These are phyloP conservation scores for Drosophila sulfurigaster DNA, from an alignment of 1,140 invertebrate species.

Conservation along the genomic window DNA sequence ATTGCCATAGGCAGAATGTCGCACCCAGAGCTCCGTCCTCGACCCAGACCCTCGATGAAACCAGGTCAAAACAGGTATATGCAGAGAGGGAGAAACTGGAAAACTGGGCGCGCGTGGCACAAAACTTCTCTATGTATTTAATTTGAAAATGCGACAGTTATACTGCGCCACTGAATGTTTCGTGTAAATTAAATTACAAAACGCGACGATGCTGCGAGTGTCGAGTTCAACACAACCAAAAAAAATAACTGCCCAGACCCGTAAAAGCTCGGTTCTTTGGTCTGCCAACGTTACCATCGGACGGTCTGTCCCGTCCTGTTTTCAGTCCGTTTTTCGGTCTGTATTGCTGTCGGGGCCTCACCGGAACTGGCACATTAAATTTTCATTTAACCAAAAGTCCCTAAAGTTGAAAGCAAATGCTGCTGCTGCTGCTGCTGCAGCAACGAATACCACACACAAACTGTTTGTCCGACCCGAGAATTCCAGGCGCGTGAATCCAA, in stretches of 20 bases:
- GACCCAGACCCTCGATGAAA: background rate
- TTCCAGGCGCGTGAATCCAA: conserved; percentile 16
- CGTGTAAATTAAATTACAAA: conserved; percentile 56
- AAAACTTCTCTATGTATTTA: conserved; percentile 52
- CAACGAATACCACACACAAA: conserved; percentile 29
- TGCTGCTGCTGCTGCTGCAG: conserved; percentile 13
- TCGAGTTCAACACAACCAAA: background rate
- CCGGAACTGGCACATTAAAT: conserved; percentile 55
- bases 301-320: background rate
- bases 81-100: background rate
- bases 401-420: conserved; percentile 39
- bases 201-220: conserved; percentile 33
- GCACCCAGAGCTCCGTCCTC: background rate
- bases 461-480: conserved; percentile 11
- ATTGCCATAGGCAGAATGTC: conserved; percentile 23
- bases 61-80: conserved; percentile 40
- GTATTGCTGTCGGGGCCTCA: background rate
- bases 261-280: background rate
- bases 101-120: background rate
- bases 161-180: conserved; percentile 44
- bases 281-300: background rate
- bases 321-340: too few species aligned
- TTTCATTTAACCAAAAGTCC: conserved; percentile 55
- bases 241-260: conserved; percentile 2
- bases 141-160: conserved; percentile 56